Base-by-base conservation (phyloP, 2,113 vertebrate species). In the Stictonetta naevosa region DNA sequence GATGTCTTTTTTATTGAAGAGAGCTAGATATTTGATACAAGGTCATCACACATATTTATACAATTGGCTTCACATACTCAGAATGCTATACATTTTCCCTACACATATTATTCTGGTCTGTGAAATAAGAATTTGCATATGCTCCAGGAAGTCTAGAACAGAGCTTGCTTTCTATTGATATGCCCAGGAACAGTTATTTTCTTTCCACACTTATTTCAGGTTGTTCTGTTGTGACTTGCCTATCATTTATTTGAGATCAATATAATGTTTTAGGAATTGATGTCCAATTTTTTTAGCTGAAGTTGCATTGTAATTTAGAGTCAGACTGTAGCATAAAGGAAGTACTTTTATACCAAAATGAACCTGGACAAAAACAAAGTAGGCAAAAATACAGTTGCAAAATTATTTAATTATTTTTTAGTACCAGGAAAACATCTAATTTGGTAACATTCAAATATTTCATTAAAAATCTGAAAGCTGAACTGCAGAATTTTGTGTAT, bases 201-300 rank as follows among this genome's bases (percentile, higher is more conserved):
- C 46, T 81, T 21, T 74, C 44, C 36, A 59, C 59, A 93, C 50
- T 33, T 72, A 68, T 79, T 93, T 92, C 71, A 48, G 23, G n/a
- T 78, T 93, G 25, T n/a, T 83, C n/a, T 64, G 36, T 78, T 87
- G 31, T 42, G 68, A 86, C 55, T 58, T 69, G 13, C 14, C 12
- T 94, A 58, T 88, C 33, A 75, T 93, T 88, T 93, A 48, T 81
- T 79, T 86, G 69, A 67, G 63, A 88, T 83, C 60, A 79, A 92
- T 93, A 91, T 77, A 83, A 78, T 64, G 23, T 76, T 88, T 92
- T 82, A 93, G 55, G 36, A 81, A 90, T 92, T 81, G 63, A 89
- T 92, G 96, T 94, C 64, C 77, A 92, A 33, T 96, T 75, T 83
- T 53, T 53, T 83, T 67, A 83, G 63, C 44, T 87, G 63, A 83